Evolutionary conservation across 2,113 vertebrate genomes (phyloP).

Genomic region (Paraplagusia blochii): DNA sequence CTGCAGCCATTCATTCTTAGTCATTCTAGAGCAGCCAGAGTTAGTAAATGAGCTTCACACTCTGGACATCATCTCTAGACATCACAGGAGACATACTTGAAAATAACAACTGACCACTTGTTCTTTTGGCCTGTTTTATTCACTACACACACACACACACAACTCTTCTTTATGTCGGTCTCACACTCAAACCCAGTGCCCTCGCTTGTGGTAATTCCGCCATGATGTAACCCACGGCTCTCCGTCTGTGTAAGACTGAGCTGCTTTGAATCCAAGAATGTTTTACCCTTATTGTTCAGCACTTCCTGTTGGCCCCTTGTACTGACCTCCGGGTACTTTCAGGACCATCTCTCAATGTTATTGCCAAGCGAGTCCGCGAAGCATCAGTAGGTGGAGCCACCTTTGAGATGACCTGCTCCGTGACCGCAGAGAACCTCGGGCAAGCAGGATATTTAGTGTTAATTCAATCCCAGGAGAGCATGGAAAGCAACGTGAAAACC

Average conservation of each 20-base stretch:
- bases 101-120: slow-evolving; percentile 24
- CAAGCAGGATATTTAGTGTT: slow-evolving; percentile 86
- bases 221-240: slow-evolving; percentile 30
- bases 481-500: slow-evolving; percentile 69
- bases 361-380: slow-evolving; percentile 77
- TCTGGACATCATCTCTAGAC: slow-evolving; percentile 26
- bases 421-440: slow-evolving; percentile 83
- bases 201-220: slow-evolving; percentile 36
- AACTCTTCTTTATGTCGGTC: slow-evolving; percentile 11
- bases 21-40: not conserved
- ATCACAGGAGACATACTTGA: slow-evolving; percentile 20
- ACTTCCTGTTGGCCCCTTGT: slow-evolving; percentile 31
- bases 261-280: slow-evolving; percentile 19
- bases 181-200: slow-evolving; percentile 24
- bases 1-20: too few species aligned
- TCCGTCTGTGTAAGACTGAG: slow-evolving; percentile 4
- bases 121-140: slow-evolving; percentile 11
- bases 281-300: slow-evolving; percentile 15
- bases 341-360: slow-evolving; percentile 59
- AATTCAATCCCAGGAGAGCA: slow-evolving; percentile 79
- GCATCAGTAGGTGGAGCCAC: slow-evolving; percentile 87
- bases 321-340: not conserved
- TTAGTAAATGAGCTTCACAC: slow-evolving; percentile 28
- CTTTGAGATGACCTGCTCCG: slow-evolving; percentile 92
- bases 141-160: slow-evolving; percentile 1